Evolutionary conservation across 2,113 vertebrate genomes (phyloP).

Genomic region (Sakesphorus luctuosus): DNA sequence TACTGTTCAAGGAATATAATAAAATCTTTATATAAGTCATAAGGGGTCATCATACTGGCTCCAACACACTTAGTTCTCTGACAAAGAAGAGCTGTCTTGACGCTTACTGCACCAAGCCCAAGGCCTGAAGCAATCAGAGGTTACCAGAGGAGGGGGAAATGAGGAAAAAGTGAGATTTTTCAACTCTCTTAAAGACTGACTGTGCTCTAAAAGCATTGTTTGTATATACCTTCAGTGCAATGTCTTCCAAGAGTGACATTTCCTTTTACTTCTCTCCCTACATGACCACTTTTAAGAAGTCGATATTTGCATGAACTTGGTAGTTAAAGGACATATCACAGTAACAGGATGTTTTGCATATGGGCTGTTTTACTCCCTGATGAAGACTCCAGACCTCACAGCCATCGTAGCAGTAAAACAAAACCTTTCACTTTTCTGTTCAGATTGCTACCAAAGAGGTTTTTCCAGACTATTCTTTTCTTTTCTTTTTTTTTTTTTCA

Average conservation of each 20-base stretch:
- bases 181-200: background rate
- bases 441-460: background rate
- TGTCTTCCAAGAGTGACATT: background rate
- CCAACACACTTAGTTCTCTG: background rate
- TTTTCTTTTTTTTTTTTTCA: background rate
- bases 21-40: background rate
- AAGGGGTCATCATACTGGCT: background rate
- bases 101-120: background rate
- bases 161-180: background rate
- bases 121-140: background rate
- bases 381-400: background rate
- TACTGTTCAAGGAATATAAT: background rate
- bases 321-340: background rate
- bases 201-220: background rate
- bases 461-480: background rate
- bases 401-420: rapidly evolving
- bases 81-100: background rate
- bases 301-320: background rate
- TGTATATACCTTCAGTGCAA: background rate
- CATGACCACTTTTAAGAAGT: background rate
- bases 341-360: rapidly evolving
- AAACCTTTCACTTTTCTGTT: background rate
- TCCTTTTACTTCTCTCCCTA: background rate
- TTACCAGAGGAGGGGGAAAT: background rate
- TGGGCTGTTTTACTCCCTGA: background rate